Evolutionary conservation across 1,140 invertebrate genomes (phyloP).

Genomic region (Cylas formicarius): DNA sequence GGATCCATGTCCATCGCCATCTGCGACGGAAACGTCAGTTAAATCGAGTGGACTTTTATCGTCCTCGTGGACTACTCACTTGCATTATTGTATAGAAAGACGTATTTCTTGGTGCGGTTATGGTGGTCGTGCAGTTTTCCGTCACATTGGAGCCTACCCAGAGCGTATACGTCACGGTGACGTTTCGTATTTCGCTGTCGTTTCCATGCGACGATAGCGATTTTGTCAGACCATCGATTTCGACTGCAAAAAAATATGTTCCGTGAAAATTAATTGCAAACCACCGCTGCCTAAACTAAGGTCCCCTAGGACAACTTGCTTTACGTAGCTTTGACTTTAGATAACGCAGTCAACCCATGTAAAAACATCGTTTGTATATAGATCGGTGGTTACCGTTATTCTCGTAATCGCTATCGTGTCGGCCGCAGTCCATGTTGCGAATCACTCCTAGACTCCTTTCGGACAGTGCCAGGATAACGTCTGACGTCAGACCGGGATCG

Average conservation of each 20-base stretch:
- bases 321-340: neutral
- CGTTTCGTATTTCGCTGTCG: conserved; percentile 57
- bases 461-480: conserved; percentile 62
- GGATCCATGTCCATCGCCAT: conserved; percentile 70
- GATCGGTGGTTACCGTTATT: conserved; percentile 40
- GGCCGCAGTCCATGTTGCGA: conserved; percentile 58
- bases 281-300: neutral
- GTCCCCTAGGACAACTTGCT: neutral
- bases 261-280: neutral
- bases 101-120: conserved; percentile 65
- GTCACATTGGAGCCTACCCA: conserved; percentile 80
- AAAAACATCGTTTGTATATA: neutral
- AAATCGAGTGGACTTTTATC: neutral
- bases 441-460: conserved; percentile 57
- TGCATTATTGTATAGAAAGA: conserved; percentile 82
- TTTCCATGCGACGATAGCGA: conserved; percentile 40
- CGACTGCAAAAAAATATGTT: conserved; percentile 28
- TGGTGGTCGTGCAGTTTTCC: conserved; percentile 60
- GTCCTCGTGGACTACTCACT: conserved; percentile 6
- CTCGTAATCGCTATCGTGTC: conserved; percentile 41
- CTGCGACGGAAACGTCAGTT: conserved; percentile 4
- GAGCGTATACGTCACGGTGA: conserved; percentile 73
- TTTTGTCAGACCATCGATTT: conserved; percentile 38
- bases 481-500: conserved; percentile 63
- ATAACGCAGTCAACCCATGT: neutral